Evolutionary conservation across 2,113 vertebrate genomes (phyloP), one percentile per base, ranked within the genome.

Genomic region (Origma solitaria): DNA sequence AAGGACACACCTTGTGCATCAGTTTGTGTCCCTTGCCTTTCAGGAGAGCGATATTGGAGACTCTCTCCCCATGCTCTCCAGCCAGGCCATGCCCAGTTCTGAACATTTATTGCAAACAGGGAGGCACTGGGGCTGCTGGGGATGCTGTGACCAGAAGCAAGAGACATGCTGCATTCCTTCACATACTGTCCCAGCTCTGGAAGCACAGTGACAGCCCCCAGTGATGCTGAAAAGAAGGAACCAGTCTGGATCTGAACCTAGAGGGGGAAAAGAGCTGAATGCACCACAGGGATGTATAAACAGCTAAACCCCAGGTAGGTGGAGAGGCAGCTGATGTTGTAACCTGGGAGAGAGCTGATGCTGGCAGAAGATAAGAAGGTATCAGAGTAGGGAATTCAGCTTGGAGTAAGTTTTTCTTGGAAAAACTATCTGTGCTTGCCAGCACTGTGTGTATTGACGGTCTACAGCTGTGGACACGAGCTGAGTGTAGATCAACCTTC

Each of bases 131-230:
- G 65, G 54, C 38, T 54, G 4, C 6, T 50, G 23, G 20, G 33
- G 57, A 62, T 64, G 10, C 64, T 33, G 27, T 13, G 56, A 31
- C 7, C n/a, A 23, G 44, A 19, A 50, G 13, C 31, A 49, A 21
- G 57, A 66, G 68, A 15, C 0, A 0, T 18, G 9, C 19, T 65
- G 35, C 15, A 40, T 9, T 61, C 30, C 65, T 28, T 13, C 47
- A 6, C 13, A 15, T 1, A 4, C 28, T 54, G 49, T 25, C 11
- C 70, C 37, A 66, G 60, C 16, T 10, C 35, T 2, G 28, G 53
- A 57, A 88, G 68, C 53, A 24, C 37, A 42, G 28, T 6, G 33
- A 66, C 45, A 85, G 42, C 14, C 18, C 38, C 30, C 4, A 7
- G 40, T 13, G 56, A 20, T 16, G 23, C 19, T 57, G 45, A 53